These are phyloP conservation scores for Siniperca knerii DNA, from an alignment of 2,113 vertebrate species.

Conservation along the genomic window DNA sequence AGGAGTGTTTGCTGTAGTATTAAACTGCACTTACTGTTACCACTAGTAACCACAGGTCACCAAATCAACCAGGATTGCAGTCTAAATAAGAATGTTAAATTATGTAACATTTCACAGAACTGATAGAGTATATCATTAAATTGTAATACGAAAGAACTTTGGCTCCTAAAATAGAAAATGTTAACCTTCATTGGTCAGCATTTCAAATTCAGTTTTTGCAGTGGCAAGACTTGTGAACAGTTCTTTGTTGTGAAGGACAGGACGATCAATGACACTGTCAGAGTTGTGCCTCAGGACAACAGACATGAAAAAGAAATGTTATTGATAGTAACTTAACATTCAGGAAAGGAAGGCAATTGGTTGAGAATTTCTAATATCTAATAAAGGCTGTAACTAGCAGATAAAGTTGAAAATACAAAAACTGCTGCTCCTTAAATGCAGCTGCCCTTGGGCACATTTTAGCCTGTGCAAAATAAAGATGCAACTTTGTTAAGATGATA, in stretches of 20 bases:
- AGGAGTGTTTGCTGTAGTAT: not conserved
- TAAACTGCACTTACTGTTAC: not conserved
- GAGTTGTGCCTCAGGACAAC: constrained; percentile 39
- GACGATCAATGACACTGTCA: constrained; percentile 28
- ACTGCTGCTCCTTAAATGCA: constrained; percentile 22
- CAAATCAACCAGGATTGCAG: not conserved
- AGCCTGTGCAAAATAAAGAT: constrained; percentile 68
- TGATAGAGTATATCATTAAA: not conserved
- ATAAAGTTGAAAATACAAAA: constrained; percentile 72
- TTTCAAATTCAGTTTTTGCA: constrained; percentile 7
- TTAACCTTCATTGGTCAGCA: not conserved
- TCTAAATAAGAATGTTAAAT: not conserved
- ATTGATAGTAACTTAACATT: constrained; percentile 61
- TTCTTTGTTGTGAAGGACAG: constrained; percentile 39
- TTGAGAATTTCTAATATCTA: constrained; percentile 60
- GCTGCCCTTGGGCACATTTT: constrained; percentile 59
- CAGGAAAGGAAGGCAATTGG: constrained; percentile 41
- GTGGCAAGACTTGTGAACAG: not conserved
- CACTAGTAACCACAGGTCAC: not conserved
- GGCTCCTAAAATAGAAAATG: not conserved
- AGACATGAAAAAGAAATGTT: constrained; percentile 37
- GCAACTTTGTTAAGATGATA: constrained; percentile 63
- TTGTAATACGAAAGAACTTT: not conserved
- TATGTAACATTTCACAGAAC: not conserved
- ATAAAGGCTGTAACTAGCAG: constrained; percentile 65